Conservation (phyloP, 2,113 vertebrate genomes). For the Pionites leucogaster region DNA sequence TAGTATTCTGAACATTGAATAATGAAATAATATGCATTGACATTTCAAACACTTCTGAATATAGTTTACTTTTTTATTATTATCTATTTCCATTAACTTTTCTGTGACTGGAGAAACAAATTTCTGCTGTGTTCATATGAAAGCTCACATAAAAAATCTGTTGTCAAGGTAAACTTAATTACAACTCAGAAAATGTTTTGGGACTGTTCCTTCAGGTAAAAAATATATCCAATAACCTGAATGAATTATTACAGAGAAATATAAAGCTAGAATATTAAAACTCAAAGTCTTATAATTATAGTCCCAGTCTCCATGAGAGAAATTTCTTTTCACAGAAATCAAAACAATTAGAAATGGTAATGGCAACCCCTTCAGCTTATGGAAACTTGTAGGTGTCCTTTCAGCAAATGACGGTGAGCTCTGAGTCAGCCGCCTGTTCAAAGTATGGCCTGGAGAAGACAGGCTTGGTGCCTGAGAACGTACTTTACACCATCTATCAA, state of each 20-base stretch:
- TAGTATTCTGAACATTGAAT: neutral
- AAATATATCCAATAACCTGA: neutral
- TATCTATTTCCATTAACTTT: neutral
- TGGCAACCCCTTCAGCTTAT: neutral
- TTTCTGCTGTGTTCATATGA: neutral
- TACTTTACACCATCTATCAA: neutral
- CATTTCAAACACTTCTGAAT: neutral
- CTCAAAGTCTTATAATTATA: neutral
- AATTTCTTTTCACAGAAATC: neutral
- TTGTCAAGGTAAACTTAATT: conserved; percentile 31
- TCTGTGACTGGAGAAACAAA: neutral
- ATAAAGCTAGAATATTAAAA: neutral
- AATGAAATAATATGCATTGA: neutral
- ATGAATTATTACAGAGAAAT: neutral
- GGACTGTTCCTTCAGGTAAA: neutral
- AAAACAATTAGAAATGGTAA: neutral
- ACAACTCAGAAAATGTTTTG: neutral
- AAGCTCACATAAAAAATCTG: conserved; percentile 10
- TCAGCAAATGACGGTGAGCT: neutral
- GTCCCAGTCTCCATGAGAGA: neutral
- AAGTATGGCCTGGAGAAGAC: neutral
- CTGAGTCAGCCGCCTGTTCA: neutral
- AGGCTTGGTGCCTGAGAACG: neutral
- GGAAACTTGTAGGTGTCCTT: neutral
- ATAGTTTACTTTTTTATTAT: neutral